Evolutionary conservation across 1,140 invertebrate species (phyloP).

Genomic region (Drosophila pseudoobscura): DNA sequence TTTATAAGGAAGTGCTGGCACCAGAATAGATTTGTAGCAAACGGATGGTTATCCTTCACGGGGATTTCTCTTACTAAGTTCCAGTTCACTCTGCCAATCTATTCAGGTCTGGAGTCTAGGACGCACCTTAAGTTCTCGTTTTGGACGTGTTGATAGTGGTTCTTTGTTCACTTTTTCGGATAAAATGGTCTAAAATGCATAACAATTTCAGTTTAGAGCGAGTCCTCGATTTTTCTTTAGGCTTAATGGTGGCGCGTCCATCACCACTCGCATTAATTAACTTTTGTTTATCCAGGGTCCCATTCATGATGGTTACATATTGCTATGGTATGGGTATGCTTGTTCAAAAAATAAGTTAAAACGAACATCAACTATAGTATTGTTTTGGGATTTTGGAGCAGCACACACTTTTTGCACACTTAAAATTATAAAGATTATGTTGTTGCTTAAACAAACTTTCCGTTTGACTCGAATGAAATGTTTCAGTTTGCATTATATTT

Average conservation of each 20-base stretch:
- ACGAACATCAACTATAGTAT: slow-evolving; percentile 7
- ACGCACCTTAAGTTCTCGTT: slow-evolving; percentile 1
- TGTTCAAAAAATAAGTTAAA: slow-evolving; percentile 1
- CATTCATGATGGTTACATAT: slow-evolving; percentile 15
- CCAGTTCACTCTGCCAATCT: too few relatives aligned
- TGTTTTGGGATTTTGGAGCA: background rate
- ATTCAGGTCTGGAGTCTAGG: too few relatives aligned
- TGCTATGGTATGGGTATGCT: slow-evolving; percentile 27
- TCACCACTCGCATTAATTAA: too few relatives aligned
- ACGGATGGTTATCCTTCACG: background rate
- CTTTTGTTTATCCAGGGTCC: slow-evolving; percentile 13
- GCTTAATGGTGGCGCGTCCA: slow-evolving; percentile 10
- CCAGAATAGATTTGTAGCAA: slow-evolving; percentile 17
- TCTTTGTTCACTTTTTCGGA: slow-evolving; percentile 7
- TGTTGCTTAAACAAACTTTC: too few relatives aligned
- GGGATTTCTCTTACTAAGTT: too few relatives aligned
- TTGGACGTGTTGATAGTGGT: slow-evolving; percentile 34
- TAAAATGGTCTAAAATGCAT: slow-evolving; percentile 31
- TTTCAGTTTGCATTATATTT: too few relatives aligned
- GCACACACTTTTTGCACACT: too few relatives aligned
- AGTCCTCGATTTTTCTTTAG: slow-evolving; percentile 20
- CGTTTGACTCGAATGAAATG: too few relatives aligned
- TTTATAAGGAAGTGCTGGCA: slow-evolving; percentile 14
- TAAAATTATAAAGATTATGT: too few relatives aligned
- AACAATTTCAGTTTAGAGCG: slow-evolving; percentile 30